Percentiles rank a stretch among this genome's conserved stretches.
Evolutionary conservation across 2,113 vertebrate species (phyloP).

Genomic region (Taurulus bubalis): DNA sequence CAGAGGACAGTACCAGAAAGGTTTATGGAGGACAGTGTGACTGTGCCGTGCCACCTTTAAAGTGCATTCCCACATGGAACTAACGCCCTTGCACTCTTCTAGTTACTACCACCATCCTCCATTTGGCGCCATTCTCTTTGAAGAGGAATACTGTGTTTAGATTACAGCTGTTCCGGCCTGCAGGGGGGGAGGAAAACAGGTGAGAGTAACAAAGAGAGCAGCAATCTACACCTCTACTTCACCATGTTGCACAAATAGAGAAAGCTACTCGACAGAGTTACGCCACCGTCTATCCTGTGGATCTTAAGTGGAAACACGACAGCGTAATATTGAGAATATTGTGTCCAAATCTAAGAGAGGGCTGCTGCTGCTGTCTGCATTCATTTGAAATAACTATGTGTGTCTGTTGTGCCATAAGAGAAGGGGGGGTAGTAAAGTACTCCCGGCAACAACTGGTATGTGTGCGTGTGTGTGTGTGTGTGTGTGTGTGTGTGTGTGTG

Average conservation of each 20-base stretch:
- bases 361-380: not conserved
- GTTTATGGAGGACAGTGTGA: slow-evolving; percentile 31
- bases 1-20: slow-evolving; percentile 17
- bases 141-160: slow-evolving; percentile 58
- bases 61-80: slow-evolving; percentile 60
- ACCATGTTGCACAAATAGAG: not conserved
- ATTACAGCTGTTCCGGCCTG: slow-evolving; percentile 48
- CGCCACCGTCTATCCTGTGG: not conserved
- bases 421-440: not conserved
- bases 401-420: not conserved
- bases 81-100: slow-evolving; percentile 6
- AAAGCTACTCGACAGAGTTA: not conserved
- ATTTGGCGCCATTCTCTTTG: slow-evolving; percentile 60
- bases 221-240: not conserved
- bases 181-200: not conserved
- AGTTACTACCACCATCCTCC: slow-evolving; percentile 37
- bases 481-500: slow-evolving; percentile 2
- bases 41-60: slow-evolving; percentile 57
- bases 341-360: not conserved
- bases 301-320: not conserved
- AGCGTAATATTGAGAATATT: not conserved
- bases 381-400: slow-evolving; percentile 18
- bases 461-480: slow-evolving; percentile 5
- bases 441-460: slow-evolving; percentile 36
- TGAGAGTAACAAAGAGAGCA: not conserved